Evolutionary conservation across 2,888 invertebrate species (phyloP).

Genomic region (Troides aeacus): DNA sequence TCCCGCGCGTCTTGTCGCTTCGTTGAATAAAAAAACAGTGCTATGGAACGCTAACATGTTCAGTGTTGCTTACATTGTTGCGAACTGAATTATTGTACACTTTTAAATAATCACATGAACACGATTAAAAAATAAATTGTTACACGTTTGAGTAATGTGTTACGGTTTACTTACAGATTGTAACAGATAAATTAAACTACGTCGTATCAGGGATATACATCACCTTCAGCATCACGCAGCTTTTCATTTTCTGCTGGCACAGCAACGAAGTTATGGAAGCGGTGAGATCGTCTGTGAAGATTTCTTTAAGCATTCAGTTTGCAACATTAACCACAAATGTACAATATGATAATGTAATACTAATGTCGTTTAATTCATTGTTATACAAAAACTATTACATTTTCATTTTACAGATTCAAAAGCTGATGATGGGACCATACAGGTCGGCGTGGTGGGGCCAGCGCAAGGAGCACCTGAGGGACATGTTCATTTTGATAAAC

Average conservation of each 20-base stretch:
- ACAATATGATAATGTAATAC: too few relatives aligned
- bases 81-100: too few relatives aligned
- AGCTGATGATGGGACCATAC: neutral
- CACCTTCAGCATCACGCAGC: slow-evolving; percentile 62
- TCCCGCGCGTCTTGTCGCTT: too few relatives aligned
- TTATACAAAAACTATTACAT: neutral
- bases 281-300: slow-evolving; percentile 44
- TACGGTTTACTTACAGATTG: slow-evolving; percentile 45
- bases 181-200: slow-evolving; percentile 55
- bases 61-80: too few relatives aligned
- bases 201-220: slow-evolving; percentile 61
- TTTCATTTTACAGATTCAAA: neutral
- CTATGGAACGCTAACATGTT: too few relatives aligned
- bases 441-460: neutral
- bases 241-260: slow-evolving; percentile 72
- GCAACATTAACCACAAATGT: too few relatives aligned
- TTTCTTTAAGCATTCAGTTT: too few relatives aligned
- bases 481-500: neutral
- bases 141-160: too few relatives aligned
- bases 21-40: too few relatives aligned
- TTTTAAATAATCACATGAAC: too few relatives aligned
- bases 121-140: too few relatives aligned
- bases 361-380: too few relatives aligned
- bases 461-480: neutral
- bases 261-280: slow-evolving; percentile 63